phyloP scores from a whole-genome alignment of 2,888 invertebrate species.

The Portevinia maculata region DNA sequence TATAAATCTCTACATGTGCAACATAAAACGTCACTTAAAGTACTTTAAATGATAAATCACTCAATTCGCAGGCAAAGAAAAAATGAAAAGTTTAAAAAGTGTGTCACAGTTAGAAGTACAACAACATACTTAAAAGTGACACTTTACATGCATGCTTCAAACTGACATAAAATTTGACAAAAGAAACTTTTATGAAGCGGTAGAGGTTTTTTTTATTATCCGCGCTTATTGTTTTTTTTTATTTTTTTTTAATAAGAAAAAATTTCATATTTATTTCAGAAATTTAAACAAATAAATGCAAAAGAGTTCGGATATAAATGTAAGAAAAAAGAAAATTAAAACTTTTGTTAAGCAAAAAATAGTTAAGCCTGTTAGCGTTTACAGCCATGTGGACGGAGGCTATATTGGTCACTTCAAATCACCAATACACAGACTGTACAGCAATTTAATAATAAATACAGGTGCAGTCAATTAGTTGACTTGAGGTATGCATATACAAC shows the following conservation, averaged over 20 bases:
- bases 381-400: constrained; percentile 8
- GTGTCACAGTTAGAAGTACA: constrained; percentile 36
- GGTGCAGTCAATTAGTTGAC: constrained; percentile 66
- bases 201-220: background rate
- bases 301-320: background rate
- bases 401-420: constrained; percentile 43
- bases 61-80: constrained; percentile 1
- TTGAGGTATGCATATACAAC: constrained; percentile 53
- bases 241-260: background rate
- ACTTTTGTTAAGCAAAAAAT: constrained; percentile 16
- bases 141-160: constrained; percentile 50
- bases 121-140: background rate
- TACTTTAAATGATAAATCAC: constrained; percentile 24
- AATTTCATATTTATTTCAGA: constrained; percentile 16
- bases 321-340: constrained; percentile 2
- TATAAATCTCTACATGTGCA: constrained; percentile 11
- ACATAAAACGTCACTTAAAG: constrained; percentile 1
- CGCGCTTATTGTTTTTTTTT: background rate
- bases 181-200: constrained; percentile 27
- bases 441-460: constrained; percentile 50
- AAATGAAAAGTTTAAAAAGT: constrained; percentile 33
- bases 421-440: constrained; percentile 23
- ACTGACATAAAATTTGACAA: constrained; percentile 34
- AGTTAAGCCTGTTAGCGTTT: background rate
- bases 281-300: constrained; percentile 18